These are phyloP conservation scores for Naso thynnoides DNA, from an alignment of 2,797 vertebrate genomes.

Conservation along the genomic window DNA sequence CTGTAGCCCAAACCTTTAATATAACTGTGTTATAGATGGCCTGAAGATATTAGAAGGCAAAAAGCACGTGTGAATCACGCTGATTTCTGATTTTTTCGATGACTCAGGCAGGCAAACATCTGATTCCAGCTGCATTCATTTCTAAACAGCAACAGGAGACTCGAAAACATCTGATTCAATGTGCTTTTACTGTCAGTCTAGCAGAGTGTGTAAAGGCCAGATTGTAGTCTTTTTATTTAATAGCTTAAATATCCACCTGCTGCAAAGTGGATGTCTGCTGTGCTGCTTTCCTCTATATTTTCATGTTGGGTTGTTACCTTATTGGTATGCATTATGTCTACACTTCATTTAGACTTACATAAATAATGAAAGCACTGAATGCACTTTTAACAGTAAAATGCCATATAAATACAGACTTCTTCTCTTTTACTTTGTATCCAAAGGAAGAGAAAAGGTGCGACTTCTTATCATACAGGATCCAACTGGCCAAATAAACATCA, in stretches of 20 bases:
- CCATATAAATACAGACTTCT: not conserved
- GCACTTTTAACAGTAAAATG: not conserved
- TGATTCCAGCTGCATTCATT: not conserved
- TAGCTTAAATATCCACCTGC: not conserved
- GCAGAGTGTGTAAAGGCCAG: not conserved
- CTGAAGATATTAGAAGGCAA: not conserved
- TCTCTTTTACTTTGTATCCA: not conserved
- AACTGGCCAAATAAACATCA: not conserved
- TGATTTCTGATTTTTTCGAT: not conserved
- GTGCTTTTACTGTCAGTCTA: not conserved
- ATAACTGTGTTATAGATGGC: not conserved
- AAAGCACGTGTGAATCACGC: slow-evolving; percentile 2
- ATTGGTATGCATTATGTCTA: not conserved
- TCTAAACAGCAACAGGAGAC: not conserved
- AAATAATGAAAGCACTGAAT: not conserved
- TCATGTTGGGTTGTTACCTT: not conserved
- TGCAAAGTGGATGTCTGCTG: slow-evolving; percentile 1
- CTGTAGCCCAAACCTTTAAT: not conserved
- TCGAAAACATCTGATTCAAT: not conserved
- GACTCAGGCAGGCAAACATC: not conserved
- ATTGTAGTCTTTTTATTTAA: not conserved
- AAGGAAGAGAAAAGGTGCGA: not conserved
- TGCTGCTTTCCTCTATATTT: not conserved
- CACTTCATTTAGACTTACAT: slow-evolving; percentile 3
- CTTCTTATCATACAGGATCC: not conserved